phyloP scores from a whole-genome alignment of 1,140 invertebrate species.

The Ceratitis capitata region DNA sequence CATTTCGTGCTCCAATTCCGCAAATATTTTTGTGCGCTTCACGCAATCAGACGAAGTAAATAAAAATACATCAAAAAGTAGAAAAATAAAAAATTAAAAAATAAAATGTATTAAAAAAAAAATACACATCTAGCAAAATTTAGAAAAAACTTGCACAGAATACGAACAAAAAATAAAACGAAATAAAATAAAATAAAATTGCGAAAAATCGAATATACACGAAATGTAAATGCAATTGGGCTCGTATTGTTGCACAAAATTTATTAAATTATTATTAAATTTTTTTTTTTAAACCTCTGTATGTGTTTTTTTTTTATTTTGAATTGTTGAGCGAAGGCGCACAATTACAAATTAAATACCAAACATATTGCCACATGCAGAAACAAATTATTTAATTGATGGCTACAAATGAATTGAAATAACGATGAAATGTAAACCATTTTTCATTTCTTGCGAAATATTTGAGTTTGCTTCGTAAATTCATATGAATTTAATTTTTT shows the following conservation, averaged over 20 bases:
- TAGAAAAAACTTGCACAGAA: too few relatives aligned
- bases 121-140: neutral
- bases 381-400: neutral
- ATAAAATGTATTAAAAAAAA: neutral
- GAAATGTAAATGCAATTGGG: neutral
- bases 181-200: neutral
- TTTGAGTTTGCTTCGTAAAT: too few relatives aligned
- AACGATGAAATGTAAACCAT: neutral
- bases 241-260: neutral
- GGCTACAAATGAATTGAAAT: neutral
- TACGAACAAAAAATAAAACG: neutral
- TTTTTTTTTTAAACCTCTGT: neutral
- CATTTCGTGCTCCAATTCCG: conserved; percentile 39
- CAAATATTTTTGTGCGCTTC: conserved; percentile 36
- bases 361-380: neutral
- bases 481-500: neutral
- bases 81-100: neutral
- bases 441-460: neutral
- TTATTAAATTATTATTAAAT: neutral
- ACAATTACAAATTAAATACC: neutral
- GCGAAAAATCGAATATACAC: neutral
- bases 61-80: neutral
- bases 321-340: neutral
- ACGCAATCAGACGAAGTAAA: neutral
- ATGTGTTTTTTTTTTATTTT: neutral